Percentiles rank a stretch among this genome's conserved stretches.
Conservation (phyloP, 2,797 vertebrate species). For the Morus bassanus region DNA sequence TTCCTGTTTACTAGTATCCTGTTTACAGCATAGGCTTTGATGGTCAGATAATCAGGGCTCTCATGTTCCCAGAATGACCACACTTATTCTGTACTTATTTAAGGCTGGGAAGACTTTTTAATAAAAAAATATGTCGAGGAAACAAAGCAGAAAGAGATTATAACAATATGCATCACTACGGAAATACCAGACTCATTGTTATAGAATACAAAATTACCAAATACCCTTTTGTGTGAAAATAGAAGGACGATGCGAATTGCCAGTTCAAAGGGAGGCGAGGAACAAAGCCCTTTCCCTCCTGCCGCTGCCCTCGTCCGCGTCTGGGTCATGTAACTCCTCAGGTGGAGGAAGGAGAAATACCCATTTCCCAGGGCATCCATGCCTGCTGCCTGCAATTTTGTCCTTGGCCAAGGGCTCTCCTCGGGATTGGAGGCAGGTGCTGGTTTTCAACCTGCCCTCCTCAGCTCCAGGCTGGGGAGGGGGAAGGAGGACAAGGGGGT, state of each 20-base stretch:
- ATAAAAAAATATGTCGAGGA: constrained; percentile 65
- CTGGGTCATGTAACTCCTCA: background rate
- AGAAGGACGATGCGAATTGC: background rate
- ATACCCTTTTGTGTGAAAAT: constrained; percentile 33
- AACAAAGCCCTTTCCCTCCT: background rate
- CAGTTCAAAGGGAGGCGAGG: background rate
- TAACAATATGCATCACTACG: constrained; percentile 36
- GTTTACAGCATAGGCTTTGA: constrained; percentile 78
- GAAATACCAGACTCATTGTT: constrained; percentile 36
- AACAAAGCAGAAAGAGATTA: constrained; percentile 55
- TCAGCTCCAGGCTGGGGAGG: background rate
- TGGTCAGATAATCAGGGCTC: constrained; percentile 65
- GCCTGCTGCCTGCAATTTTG: background rate
- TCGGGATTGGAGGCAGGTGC: background rate
- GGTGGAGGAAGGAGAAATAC: background rate
- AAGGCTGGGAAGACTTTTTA: constrained; percentile 61
- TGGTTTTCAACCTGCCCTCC: background rate
- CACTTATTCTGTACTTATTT: constrained; percentile 61
- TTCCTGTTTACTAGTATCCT: constrained; percentile 78
- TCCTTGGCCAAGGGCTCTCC: background rate
- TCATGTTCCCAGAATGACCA: constrained; percentile 60
- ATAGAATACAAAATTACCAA: constrained; percentile 14
- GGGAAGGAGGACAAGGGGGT: background rate
- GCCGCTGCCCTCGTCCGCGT: accelerated
- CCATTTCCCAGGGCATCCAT: background rate